These are phyloP conservation scores for Enteromius paludinosus DNA, from an alignment of 2,797 vertebrate species.

Conservation along the genomic window DNA sequence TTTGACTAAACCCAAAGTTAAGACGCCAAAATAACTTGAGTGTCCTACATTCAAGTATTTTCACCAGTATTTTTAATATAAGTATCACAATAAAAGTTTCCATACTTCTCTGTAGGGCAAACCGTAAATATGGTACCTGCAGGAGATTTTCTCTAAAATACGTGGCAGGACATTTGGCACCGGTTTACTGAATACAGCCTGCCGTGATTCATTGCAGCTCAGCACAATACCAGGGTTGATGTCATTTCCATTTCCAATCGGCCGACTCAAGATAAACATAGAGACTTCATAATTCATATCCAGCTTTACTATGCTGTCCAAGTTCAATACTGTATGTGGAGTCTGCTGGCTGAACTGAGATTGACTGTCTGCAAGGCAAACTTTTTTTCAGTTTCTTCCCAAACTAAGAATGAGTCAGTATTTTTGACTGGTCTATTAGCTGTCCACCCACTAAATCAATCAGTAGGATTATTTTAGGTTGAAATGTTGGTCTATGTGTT, in stretches of 20 bases:
- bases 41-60: neutral
- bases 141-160: constrained; percentile 26
- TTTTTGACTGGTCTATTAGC: neutral
- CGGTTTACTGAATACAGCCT: constrained; percentile 33
- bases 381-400: neutral
- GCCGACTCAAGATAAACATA: constrained; percentile 27
- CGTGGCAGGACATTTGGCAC: constrained; percentile 8
- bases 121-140: constrained; percentile 22
- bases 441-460: neutral
- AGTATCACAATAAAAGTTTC: neutral
- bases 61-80: too few relatives aligned
- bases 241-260: constrained; percentile 45
- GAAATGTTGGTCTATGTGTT: neutral
- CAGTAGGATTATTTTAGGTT: neutral
- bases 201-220: constrained; percentile 43
- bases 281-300: constrained; percentile 37
- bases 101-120: neutral
- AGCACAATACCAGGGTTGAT: constrained; percentile 28
- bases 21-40: neutral
- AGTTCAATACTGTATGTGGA: constrained; percentile 36
- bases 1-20: neutral
- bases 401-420: neutral
- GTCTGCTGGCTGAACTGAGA: constrained; percentile 29
- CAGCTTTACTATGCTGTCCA: constrained; percentile 34
- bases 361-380: constrained; percentile 26